Base-by-base conservation (phyloP, 2,888 invertebrate species). In the Neelides folsomi region DNA sequence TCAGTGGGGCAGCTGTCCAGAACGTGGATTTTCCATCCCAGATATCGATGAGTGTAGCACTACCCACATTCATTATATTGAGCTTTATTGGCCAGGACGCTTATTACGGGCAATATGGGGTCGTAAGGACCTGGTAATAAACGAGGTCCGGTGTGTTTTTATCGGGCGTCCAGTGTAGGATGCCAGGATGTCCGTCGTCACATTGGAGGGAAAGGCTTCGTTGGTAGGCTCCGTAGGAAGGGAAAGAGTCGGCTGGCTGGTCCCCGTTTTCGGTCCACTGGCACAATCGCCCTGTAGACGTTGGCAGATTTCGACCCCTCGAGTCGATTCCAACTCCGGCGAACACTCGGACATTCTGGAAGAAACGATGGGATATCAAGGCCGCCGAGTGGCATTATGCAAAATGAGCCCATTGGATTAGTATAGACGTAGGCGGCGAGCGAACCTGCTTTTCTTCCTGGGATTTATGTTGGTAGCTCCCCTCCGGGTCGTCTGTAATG, bases 21-120 rank as follows among this genome's bases (percentile, higher is more conserved):
- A 1, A 95, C 88, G 70, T 87, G 83, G 66, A 95, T 93, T 73
- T 88, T 90, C 89, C 92, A 93, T 46, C 94, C 94, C 67, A 94
- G 80, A 69, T 92, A 81, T 57, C 90, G 84, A 71, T 92, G 90
- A 4, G 88, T 84, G 76, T 82, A 93, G 43, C 51, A 55, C 54
- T 53, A 37, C 15, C 38, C 41, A 27, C 16, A 19, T 40, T 34
- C 41, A 40, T 49, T 27, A 41, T 48, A 12, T 18, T 15, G 35
- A 40, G 20, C 19, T 18, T 34, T 15, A 38, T 39, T 46, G 19
- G 39, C 15, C 35, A 39, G 20, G 35, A 39, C 18, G 35, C 20
- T 35, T 13, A 37, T 35, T 34, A 41, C 37, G 36, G 34, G 27
- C 19, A 41, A 49, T 39, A 27, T 27, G 27, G 27, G 27, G 7